Evolutionary conservation across 2,113 vertebrate species (phyloP).

Genomic region (Campylorhamphus procurvoides): DNA sequence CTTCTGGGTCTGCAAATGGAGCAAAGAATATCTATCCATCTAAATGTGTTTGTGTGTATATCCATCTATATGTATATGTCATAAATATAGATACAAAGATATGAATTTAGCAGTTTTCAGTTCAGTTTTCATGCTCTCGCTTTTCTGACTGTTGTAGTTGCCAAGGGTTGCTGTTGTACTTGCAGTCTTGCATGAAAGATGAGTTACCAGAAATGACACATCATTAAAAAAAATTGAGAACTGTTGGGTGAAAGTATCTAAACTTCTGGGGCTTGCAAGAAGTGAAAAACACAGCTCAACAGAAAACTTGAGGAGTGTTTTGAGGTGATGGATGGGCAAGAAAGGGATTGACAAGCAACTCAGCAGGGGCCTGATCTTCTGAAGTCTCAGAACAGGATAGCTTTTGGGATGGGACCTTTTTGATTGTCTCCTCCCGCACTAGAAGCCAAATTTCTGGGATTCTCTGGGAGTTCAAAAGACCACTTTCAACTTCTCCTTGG

Average conservation of each 20-base stretch:
- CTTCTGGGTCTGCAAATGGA: background rate
- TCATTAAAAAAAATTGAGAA: background rate
- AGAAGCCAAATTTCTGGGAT: background rate
- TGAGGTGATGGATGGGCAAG: background rate
- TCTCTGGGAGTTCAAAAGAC: background rate
- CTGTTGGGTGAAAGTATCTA: background rate
- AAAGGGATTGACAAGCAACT: background rate
- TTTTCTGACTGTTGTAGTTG: background rate
- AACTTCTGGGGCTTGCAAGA: background rate
- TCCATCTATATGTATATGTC: fast-evolving
- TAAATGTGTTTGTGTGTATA: background rate
- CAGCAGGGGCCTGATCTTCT: background rate
- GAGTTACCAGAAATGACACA: background rate
- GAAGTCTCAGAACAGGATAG: background rate
- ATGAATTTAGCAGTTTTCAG: background rate
- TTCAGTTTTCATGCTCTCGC: background rate
- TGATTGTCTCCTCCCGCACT: background rate
- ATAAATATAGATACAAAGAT: background rate
- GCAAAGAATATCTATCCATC: background rate
- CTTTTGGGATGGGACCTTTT: background rate
- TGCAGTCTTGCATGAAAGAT: background rate
- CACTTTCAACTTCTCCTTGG: background rate
- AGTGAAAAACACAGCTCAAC: background rate
- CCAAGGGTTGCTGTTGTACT: background rate
- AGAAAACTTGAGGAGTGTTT: background rate